These are phyloP conservation scores for Sebastiscus albofasciatus DNA, from an alignment of 2,797 vertebrate genomes.

Conservation along the genomic window DNA sequence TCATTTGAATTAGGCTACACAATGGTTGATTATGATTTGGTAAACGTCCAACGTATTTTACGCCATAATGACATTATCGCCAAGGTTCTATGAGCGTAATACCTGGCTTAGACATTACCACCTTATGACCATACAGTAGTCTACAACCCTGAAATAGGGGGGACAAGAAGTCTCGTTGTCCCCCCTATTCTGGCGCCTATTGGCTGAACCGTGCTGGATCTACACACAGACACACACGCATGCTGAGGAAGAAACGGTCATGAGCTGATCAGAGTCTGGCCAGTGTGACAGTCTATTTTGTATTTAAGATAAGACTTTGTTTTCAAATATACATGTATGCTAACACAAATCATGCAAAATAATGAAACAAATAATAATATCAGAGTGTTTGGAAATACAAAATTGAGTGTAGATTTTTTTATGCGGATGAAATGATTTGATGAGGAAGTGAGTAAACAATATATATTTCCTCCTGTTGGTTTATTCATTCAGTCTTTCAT, in stretches of 20 bases:
- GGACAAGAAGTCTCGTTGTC: no score
- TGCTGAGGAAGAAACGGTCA: not conserved
- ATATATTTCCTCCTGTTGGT: not conserved
- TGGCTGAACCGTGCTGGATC: no score
- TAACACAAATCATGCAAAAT: no score
- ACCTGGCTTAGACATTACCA: no score
- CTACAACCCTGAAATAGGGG: no score
- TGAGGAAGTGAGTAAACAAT: not conserved
- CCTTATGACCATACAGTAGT: no score
- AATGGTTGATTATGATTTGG: no score
- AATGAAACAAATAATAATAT: no score
- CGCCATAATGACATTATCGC: accelerated
- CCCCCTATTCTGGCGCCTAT: no score
- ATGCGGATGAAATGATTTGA: not conserved
- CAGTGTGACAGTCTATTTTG: not conserved
- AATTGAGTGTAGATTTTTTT: not conserved
- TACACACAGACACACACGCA: not conserved
- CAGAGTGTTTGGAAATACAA: not conserved
- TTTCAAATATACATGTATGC: not conserved
- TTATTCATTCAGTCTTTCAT: not conserved
- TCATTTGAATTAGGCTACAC: no score
- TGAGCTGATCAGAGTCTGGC: not conserved
- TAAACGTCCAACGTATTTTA: no score
- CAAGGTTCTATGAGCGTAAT: no score
- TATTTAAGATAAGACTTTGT: not conserved